These are phyloP conservation scores for Gila orcuttii DNA, from an alignment of 2,113 vertebrate species.

Conservation along the genomic window DNA sequence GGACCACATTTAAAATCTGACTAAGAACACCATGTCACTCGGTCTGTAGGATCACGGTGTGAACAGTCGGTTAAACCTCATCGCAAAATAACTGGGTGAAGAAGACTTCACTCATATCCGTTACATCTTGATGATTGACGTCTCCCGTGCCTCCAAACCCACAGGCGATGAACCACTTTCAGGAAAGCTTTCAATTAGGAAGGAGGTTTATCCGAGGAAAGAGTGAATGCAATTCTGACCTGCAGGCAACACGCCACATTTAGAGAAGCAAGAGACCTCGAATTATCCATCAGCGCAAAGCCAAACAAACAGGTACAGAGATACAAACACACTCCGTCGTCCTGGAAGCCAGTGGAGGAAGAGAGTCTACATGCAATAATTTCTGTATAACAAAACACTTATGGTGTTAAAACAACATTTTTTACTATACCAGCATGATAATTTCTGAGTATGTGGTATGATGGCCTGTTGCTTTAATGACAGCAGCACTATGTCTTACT, in stretches of 20 bases:
- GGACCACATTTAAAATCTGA: neutral
- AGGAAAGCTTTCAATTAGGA: constrained; percentile 28
- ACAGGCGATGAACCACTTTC: constrained; percentile 9
- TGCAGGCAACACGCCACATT: constrained; percentile 13
- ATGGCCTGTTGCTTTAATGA: neutral
- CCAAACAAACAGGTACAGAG: constrained; percentile 28
- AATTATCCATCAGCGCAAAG: constrained; percentile 33
- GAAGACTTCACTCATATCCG: constrained; percentile 15
- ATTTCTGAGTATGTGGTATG: neutral
- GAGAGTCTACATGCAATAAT: neutral
- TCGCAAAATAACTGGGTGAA: constrained; percentile 1
- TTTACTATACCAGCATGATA: neutral
- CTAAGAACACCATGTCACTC: neutral
- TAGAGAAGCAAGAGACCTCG: constrained; percentile 17
- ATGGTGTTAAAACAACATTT: neutral
- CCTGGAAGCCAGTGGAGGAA: neutral
- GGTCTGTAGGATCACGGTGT: neutral
- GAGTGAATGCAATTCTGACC: neutral
- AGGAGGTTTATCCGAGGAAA: neutral
- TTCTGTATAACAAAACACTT: neutral
- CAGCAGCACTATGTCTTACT: neutral
- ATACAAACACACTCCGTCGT: neutral
- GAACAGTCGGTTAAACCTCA: neutral
- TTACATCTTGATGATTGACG: constrained; percentile 29
- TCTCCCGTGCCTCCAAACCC: constrained; percentile 34